phyloP scores from a whole-genome alignment of 2,888 invertebrate genomes.

The Dorcus hopei region DNA sequence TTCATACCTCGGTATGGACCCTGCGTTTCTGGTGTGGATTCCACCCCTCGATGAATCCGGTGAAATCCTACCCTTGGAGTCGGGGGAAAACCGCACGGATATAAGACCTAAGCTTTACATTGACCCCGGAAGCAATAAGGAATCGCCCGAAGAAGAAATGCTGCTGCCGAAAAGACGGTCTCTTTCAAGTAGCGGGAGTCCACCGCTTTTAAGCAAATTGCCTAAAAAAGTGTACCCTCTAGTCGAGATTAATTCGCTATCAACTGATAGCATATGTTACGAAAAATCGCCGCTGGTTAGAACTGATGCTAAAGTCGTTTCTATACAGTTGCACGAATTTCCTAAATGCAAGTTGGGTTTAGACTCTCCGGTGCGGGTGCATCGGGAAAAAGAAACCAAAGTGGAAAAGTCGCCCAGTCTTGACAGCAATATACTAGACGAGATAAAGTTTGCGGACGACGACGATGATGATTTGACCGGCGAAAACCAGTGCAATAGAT shows the following conservation, averaged over 20 bases:
- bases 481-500: slow-evolving; percentile 44
- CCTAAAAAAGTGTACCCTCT: slow-evolving; percentile 34
- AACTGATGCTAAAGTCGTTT: slow-evolving; percentile 23
- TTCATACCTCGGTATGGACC: slow-evolving; percentile 85
- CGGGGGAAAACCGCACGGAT: slow-evolving; percentile 26
- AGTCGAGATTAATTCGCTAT: slow-evolving; percentile 26
- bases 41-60: slow-evolving; percentile 71
- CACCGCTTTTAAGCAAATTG: slow-evolving; percentile 31
- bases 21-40: slow-evolving; percentile 84
- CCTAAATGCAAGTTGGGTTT: slow-evolving; percentile 22
- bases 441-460: slow-evolving; percentile 67
- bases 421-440: slow-evolving; percentile 56
- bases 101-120: slow-evolving; percentile 43
- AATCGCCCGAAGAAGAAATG: slow-evolving; percentile 60
- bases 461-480: slow-evolving; percentile 50
- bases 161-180: slow-evolving; percentile 48
- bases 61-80: slow-evolving; percentile 60
- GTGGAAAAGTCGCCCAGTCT: slow-evolving; percentile 60
- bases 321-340: slow-evolving; percentile 41
- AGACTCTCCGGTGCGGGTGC: slow-evolving; percentile 27
- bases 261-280: slow-evolving; percentile 24
- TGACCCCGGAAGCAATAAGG: slow-evolving; percentile 65
- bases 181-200: slow-evolving; percentile 26
- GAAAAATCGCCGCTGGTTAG: slow-evolving; percentile 31
- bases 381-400: slow-evolving; percentile 63